phyloP scores from a whole-genome alignment of 2,888 invertebrate genomes.

The Stenurella melanura region DNA sequence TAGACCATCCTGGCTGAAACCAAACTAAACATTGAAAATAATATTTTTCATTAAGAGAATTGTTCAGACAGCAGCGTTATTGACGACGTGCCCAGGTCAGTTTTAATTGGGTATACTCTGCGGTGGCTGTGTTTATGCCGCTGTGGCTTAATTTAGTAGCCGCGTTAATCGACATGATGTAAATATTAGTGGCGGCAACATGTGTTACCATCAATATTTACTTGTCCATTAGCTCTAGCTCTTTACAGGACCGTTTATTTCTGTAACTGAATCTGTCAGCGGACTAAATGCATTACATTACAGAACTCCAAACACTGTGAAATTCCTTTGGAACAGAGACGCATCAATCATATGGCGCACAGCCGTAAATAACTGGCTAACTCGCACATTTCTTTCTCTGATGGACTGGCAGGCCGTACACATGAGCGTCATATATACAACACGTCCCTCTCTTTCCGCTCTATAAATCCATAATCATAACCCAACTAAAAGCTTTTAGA shows the following conservation, averaged over 20 bases:
- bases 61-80: background rate
- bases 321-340: constrained; percentile 55
- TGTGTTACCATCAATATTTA: constrained; percentile 58
- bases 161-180: constrained; percentile 53
- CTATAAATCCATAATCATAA: constrained; percentile 47
- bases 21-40: too few species aligned
- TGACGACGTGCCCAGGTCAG: constrained; percentile 1
- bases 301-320: constrained; percentile 61
- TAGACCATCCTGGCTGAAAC: too few species aligned
- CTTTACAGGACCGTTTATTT: constrained; percentile 58
- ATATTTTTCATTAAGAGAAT: background rate
- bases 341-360: constrained; percentile 57
- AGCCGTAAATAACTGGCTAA: constrained; percentile 52
- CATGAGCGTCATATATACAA: constrained; percentile 2
- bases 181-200: constrained; percentile 58
- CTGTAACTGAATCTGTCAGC: constrained; percentile 64
- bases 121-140: constrained; percentile 35
- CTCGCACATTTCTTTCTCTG: constrained; percentile 13
- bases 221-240: constrained; percentile 55
- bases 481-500: constrained; percentile 48
- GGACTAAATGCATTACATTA: constrained; percentile 65
- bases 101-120: constrained; percentile 25
- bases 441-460: constrained; percentile 37
- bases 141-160: constrained; percentile 43
- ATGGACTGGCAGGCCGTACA: constrained; percentile 14